These are phyloP conservation scores for Lophius piscatorius DNA, from an alignment of 2,113 vertebrate genomes.

Conservation along the genomic window DNA sequence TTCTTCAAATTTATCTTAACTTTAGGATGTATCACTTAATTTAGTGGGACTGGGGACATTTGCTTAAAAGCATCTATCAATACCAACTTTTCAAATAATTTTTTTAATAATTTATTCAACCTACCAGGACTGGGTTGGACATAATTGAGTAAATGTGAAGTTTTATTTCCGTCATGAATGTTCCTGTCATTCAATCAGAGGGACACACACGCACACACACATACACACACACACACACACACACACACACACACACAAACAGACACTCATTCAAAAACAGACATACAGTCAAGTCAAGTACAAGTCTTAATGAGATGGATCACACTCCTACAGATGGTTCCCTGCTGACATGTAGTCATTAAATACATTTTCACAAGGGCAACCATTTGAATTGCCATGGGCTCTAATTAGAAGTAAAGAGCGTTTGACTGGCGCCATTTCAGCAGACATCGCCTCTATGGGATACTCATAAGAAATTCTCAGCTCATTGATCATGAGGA, in stretches of 20 bases:
- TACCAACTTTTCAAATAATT: too few relatives aligned
- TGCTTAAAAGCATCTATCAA: too few relatives aligned
- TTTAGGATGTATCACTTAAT: too few relatives aligned
- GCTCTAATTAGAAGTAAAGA: constrained; percentile 54
- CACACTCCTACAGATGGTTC: constrained; percentile 30
- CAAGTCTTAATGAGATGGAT: constrained; percentile 30
- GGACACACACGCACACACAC: neutral
- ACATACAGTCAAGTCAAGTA: constrained; percentile 79
- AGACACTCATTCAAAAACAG: neutral
- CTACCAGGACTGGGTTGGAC: too few relatives aligned
- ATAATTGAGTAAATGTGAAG: too few relatives aligned
- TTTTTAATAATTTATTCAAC: too few relatives aligned
- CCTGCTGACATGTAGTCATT: constrained; percentile 49
- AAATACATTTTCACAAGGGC: constrained; percentile 49
- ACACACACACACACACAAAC: neutral
- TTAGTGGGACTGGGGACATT: too few relatives aligned
- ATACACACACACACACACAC: neutral
- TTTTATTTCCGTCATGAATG: too few relatives aligned
- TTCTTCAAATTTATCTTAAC: too few relatives aligned
- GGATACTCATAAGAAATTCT: constrained; percentile 39
- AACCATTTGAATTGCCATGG: constrained; percentile 26
- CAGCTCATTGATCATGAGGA: constrained; percentile 35
- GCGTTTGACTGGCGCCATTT: constrained; percentile 19
- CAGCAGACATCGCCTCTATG: constrained; percentile 23
- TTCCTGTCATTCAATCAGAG: too few relatives aligned